Percentiles rank a stretch among this genome's conserved stretches.
Evolutionary conservation across 1,140 invertebrate genomes (phyloP).

Genomic region (Apis florea): DNA sequence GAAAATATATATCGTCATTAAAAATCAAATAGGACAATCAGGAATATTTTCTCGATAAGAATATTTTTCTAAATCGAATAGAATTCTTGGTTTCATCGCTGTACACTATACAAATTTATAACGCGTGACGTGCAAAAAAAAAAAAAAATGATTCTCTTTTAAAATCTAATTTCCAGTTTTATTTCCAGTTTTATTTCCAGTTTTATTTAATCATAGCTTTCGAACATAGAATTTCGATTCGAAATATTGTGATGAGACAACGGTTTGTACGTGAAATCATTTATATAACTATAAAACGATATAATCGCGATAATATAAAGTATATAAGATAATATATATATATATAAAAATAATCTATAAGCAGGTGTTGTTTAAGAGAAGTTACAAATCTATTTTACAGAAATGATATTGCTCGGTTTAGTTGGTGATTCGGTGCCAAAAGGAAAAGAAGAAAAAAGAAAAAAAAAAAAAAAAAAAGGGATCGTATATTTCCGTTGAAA

Average conservation of each 20-base stretch:
- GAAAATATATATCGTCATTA: background rate
- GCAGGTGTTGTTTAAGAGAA: constrained; percentile 20
- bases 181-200: background rate
- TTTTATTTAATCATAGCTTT: constrained; percentile 6
- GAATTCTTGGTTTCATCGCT: background rate
- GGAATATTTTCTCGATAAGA: constrained; percentile 2
- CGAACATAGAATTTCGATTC: background rate
- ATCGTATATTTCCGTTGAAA: background rate
- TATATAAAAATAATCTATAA: constrained; percentile 29
- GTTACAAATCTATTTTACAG: constrained; percentile 21
- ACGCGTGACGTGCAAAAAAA: background rate
- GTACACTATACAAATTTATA: background rate
- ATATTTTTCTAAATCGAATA: constrained; percentile 34
- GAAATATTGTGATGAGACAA: constrained; percentile 45
- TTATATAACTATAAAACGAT: background rate
- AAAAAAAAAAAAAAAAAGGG: background rate
- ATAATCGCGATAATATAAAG: constrained; percentile 1
- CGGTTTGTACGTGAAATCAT: constrained; percentile 22
- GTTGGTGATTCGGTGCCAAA: background rate
- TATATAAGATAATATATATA: background rate
- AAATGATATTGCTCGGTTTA: background rate
- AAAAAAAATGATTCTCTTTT: too few species aligned
- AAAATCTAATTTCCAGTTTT: background rate
- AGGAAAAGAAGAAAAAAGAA: background rate
- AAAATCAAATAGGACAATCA: constrained; percentile 46